Evolutionary conservation across 2,113 vertebrate genomes (phyloP), one percentile per base, ranked within the genome.

Genomic region (Sarotherodon lohbergeri): DNA sequence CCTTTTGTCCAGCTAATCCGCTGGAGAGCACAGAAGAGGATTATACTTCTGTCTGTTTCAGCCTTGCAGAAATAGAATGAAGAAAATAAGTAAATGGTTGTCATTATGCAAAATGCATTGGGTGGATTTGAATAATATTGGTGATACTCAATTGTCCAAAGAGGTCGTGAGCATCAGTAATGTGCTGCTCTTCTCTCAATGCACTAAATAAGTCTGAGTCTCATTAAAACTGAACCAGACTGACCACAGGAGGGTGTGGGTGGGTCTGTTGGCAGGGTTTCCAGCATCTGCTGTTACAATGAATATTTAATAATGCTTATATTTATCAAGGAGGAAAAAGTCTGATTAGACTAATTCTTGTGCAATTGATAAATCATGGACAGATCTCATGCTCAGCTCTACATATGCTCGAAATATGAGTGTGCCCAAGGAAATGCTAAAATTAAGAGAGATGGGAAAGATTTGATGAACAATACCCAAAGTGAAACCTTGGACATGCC

Each of bases 221-320:
- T 91, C 83, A 88, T 90, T 88, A 93, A 91, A 87, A 68, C 2
- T 80, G 19, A 88, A 91, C 81, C 48, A 76, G 61, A 17, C 43
- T 36, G 48, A 24, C 29, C 59, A 34, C 81, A 79, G 82, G 56
- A 82, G 22, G n/a, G 39, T 43, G 80, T 87, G 71, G 52, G 83
- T 46, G 29, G 46, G 57, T 61, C 24, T 48, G 84, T 57, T 76
- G 76, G 82, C 84, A 57, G 78, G 55, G 12, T 82, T 57, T 80
- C 50, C 50, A 80, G 48, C 43, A 86, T 85, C 84, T 88, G 80
- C 29, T 68, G 7, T 78, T 80, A 52, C 16, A 85, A 61, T 89
- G 19, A 89, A 86, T 80, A 80, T 80, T 61, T 85, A 32, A 82
- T 82, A 12, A 83, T 55, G 24, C 52, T 80, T 14, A 52, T 17